These are phyloP conservation scores for Cotesia congregata DNA, from an alignment of 2,888 invertebrate genomes.

Conservation along the genomic window DNA sequence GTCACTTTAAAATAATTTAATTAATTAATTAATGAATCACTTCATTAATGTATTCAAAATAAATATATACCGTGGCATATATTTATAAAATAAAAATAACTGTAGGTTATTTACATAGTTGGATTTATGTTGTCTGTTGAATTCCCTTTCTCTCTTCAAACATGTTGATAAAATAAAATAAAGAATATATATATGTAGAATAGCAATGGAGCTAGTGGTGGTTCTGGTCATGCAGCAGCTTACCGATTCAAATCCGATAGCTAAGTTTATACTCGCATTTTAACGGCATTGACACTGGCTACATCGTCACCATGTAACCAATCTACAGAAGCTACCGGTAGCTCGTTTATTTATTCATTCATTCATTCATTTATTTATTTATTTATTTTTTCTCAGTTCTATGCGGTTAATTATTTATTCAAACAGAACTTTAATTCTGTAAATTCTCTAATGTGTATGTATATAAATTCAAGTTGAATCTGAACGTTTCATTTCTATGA, in stretches of 20 bases:
- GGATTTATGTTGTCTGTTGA: conserved; percentile 34
- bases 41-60: neutral
- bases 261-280: conserved; percentile 32
- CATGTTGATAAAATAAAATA: conserved; percentile 17
- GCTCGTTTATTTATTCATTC: neutral
- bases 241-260: conserved; percentile 36
- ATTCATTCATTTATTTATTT: neutral
- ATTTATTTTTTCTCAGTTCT: neutral
- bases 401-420: neutral
- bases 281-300: conserved; percentile 34
- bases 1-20: too few relatives aligned
- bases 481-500: too few relatives aligned
- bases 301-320: conserved; percentile 23
- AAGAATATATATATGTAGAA: conserved; percentile 2
- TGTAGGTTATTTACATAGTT: conserved; percentile 29
- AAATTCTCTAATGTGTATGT: too few relatives aligned
- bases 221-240: conserved; percentile 3
- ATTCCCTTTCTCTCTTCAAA: conserved; percentile 27
- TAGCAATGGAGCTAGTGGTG: neutral
- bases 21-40: too few relatives aligned
- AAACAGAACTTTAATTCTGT: too few relatives aligned
- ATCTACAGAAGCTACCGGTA: neutral
- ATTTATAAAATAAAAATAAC: neutral
- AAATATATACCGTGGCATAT: conserved; percentile 8
- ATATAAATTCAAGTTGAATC: too few relatives aligned